Evolutionary conservation across 2,888 invertebrate species (phyloP), one percentile per base, ranked within the genome.

Genomic region (Plebejus argus): DNA sequence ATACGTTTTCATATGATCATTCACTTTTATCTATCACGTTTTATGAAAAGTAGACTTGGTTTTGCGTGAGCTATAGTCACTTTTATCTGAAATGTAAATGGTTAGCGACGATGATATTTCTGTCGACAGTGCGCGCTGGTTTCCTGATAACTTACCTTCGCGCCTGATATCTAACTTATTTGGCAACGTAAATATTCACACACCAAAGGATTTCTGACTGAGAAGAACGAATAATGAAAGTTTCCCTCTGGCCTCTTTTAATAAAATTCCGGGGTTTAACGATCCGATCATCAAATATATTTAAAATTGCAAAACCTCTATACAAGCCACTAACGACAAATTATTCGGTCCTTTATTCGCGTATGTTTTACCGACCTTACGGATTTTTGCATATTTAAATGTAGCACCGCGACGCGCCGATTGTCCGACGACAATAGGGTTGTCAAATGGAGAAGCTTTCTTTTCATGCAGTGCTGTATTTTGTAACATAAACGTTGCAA

Each of bases 321-420:
- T 23, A 66, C 61, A 66, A 66, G 23, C 10, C 15, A 18, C 66
- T 15, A 66, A 18, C 28, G 66, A 66, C 66, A 66, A 66, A 66
- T 66, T 28, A 66, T 33, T 28, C 28, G 66, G 18, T 66, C 66
- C 66, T 66, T 33, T 66, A 66, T 33, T 66, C 28, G 66, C 5
- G 23, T 61, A 15, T 33, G 66, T 28, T 66, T 61, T 66, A 20
- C 70, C n/a, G 39, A 71, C 70, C 39, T 39, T 20, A 35, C n/a
- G n/a, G n/a, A 39, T 35, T 70, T 70, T 39, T 71, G 71, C 39
- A 71, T 39, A 39, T 28, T 28, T 71, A 8, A 71, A 71, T 71
- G 39, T 39, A 15, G 61, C 61, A 0, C 61, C 61, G 61, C 66
- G 39, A n/a, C 33, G 61, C 23, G 3, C 61, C 61, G 28, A 28